These are phyloP conservation scores for Macrophya alboannulata DNA, from an alignment of 2,888 invertebrate genomes.

Conservation along the genomic window DNA sequence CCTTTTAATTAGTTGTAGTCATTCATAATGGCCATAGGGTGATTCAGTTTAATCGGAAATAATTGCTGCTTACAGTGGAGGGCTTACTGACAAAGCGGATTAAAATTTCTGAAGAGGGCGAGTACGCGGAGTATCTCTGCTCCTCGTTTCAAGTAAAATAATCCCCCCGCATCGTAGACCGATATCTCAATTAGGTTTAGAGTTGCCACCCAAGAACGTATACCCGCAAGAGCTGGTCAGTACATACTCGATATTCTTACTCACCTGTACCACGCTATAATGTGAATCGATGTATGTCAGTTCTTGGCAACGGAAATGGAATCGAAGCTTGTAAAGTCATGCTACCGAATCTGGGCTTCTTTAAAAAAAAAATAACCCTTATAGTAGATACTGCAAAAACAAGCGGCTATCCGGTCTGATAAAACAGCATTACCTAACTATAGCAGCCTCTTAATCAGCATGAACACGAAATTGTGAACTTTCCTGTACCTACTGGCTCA, in stretches of 20 bases:
- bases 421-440: neutral
- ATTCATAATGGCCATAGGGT: constrained; percentile 11
- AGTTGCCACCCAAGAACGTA: neutral
- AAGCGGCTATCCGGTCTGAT: neutral
- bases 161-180: neutral
- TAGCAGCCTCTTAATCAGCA: neutral
- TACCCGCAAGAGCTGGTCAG: neutral
- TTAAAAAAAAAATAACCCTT: neutral
- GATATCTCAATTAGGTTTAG: neutral
- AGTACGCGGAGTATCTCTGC: constrained; percentile 5
- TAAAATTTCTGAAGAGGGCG: constrained; percentile 6
- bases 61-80: constrained; percentile 7
- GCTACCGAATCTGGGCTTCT: neutral
- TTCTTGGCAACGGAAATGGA: neutral
- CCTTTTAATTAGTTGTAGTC: constrained; percentile 32
- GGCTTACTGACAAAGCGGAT: constrained; percentile 17
- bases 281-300: neutral
- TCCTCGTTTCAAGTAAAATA: constrained; percentile 15
- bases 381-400: neutral
- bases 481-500: constrained; percentile 17
- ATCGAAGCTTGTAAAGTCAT: too few relatives aligned
- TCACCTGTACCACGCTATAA: neutral
- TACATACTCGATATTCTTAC: neutral
- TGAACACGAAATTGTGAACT: constrained; percentile 19
- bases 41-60: constrained; percentile 24